These are phyloP conservation scores for Steinernema carpocapsae DNA, from an alignment of 2,888 invertebrate species.

Conservation along the genomic window DNA sequence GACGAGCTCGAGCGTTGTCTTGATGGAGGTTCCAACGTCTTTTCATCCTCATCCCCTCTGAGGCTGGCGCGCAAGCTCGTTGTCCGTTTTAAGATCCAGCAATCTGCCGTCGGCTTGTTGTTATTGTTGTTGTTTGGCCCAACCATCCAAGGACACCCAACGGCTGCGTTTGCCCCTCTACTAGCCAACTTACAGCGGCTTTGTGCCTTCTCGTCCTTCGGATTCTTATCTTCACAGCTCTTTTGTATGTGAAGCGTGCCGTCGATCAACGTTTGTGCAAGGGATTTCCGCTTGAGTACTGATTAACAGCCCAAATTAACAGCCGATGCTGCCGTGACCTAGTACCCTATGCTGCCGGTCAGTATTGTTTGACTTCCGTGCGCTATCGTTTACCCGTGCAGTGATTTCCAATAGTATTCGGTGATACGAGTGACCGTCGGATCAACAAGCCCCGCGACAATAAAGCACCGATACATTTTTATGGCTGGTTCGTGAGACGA, in stretches of 20 bases:
- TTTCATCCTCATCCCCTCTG: neutral
- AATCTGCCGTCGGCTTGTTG: constrained; percentile 14
- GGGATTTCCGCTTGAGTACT: neutral
- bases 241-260: constrained; percentile 12
- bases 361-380: constrained; percentile 10
- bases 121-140: constrained; percentile 26
- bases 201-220: neutral
- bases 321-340: too few species aligned
- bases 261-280: constrained; percentile 9
- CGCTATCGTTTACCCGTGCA: constrained; percentile 18
- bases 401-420: constrained; percentile 26
- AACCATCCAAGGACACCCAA: neutral
- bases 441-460: constrained; percentile 15
- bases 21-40: neutral
- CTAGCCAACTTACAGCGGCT: neutral
- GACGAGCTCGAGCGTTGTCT: constrained; percentile 10
- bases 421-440: constrained; percentile 18
- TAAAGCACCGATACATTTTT: constrained; percentile 31
- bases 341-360: constrained; percentile 1
- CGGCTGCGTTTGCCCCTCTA: neutral
- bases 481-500: neutral
- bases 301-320: neutral
- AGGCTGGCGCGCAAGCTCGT: constrained; percentile 11
- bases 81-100: constrained; percentile 27
- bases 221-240: constrained; percentile 9